These are phyloP conservation scores for Listrodromus nycthemerus DNA, from an alignment of 2,888 invertebrate genomes.

Conservation along the genomic window DNA sequence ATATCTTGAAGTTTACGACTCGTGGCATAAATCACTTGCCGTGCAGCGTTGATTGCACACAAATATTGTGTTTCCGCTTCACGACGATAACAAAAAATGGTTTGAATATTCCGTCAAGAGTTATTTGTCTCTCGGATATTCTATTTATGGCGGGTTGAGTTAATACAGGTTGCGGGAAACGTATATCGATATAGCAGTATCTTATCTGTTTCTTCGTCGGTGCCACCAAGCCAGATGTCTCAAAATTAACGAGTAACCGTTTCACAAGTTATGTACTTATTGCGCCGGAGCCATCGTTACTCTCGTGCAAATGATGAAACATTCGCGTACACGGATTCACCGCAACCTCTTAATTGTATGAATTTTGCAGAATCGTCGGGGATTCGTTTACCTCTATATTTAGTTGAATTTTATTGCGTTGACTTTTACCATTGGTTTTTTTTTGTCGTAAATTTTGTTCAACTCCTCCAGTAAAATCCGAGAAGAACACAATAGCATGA, in stretches of 20 bases:
- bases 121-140: neutral
- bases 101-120: neutral
- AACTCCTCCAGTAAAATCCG: no score
- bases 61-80: no score
- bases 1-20: no score
- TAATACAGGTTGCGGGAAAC: neutral
- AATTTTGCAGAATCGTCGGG: neutral
- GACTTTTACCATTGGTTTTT: neutral
- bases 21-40: no score
- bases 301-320: neutral
- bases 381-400: neutral
- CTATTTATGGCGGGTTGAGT: neutral
- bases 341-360: neutral
- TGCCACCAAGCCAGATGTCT: neutral
- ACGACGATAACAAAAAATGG: no score
- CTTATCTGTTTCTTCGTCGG: neutral
- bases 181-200: neutral
- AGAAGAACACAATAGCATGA: no score
- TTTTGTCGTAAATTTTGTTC: neutral
- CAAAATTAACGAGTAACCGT: neutral
- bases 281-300: conserved; percentile 1
- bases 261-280: neutral
- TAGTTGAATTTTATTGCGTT: neutral
- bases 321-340: neutral
- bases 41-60: no score